These are phyloP conservation scores for Lycocerus yunnanus DNA, from an alignment of 2,888 invertebrate species.

Conservation along the genomic window DNA sequence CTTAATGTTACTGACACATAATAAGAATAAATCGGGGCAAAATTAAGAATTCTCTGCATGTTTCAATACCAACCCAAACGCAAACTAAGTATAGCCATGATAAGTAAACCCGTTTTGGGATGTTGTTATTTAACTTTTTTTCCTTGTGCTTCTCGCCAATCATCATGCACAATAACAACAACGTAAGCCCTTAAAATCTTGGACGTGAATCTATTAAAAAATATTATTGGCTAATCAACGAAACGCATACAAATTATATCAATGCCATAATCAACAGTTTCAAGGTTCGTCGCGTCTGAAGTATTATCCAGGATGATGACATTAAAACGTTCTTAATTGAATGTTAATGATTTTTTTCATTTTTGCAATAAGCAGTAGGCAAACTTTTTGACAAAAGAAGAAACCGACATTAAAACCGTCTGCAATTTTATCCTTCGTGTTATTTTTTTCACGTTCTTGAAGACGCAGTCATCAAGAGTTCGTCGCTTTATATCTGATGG, in stretches of 20 bases:
- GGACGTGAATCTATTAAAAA: slow-evolving; percentile 23
- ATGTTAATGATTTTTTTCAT: not conserved
- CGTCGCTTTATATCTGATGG: not conserved
- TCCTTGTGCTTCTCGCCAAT: not conserved
- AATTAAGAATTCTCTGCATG: not conserved
- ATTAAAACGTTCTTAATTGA: not conserved
- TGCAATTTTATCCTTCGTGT: not conserved
- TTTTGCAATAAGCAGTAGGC: not conserved
- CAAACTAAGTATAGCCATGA: not conserved
- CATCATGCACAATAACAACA: not conserved
- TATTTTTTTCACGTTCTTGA: not conserved
- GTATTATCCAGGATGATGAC: not conserved
- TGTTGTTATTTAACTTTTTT: not conserved
- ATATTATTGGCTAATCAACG: slow-evolving; percentile 8
- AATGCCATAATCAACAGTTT: slow-evolving; percentile 24
- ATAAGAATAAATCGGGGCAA: not conserved
- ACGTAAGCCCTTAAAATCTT: not conserved
- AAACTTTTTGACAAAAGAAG: too few species aligned
- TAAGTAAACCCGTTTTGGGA: not conserved
- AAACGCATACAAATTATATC: slow-evolving; percentile 22
- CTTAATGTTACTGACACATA: not conserved
- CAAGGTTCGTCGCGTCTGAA: slow-evolving; percentile 12
- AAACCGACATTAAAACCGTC: not conserved
- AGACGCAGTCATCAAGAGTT: not conserved
- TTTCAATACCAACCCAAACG: not conserved